phyloP scores from a whole-genome alignment of 2,888 invertebrate species.

The Luperina nickerlii region DNA sequence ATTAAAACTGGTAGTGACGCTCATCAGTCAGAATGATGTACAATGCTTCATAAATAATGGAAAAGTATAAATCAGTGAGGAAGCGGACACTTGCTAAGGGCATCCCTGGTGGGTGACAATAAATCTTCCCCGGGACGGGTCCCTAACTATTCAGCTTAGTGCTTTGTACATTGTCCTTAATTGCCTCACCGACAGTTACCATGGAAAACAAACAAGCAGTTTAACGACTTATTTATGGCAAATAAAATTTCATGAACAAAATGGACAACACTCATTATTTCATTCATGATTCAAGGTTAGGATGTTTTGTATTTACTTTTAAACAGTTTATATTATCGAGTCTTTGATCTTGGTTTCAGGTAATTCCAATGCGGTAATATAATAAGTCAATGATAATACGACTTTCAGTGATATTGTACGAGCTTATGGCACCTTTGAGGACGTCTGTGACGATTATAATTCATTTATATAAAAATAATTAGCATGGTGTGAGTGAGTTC shows the following conservation, averaged over 20 bases:
- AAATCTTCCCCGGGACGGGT: slow-evolving; percentile 71
- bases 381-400: slow-evolving; percentile 1
- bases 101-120: slow-evolving; percentile 67
- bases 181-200: slow-evolving; percentile 74
- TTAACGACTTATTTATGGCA: slow-evolving; percentile 81
- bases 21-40: slow-evolving; percentile 43
- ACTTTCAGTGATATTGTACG: slow-evolving; percentile 26
- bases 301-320: slow-evolving; percentile 66
- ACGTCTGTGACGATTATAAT: slow-evolving; percentile 47
- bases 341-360: slow-evolving; percentile 47
- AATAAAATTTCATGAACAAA: slow-evolving; percentile 75
- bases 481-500: slow-evolving; percentile 55
- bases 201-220: slow-evolving; percentile 72
- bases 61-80: slow-evolving; percentile 59
- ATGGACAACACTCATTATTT: slow-evolving; percentile 65
- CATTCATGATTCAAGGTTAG: slow-evolving; percentile 75
- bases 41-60: slow-evolving; percentile 64
- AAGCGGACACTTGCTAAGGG: slow-evolving; percentile 66
- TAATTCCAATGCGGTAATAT: slow-evolving; percentile 21
- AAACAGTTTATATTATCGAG: slow-evolving; percentile 37
- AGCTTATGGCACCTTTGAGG: slow-evolving; percentile 14
- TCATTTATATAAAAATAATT: slow-evolving; percentile 60
- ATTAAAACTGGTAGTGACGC: slow-evolving; percentile 13
- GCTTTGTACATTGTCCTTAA: slow-evolving; percentile 75
- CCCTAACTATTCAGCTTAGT: slow-evolving; percentile 69